phyloP scores from a whole-genome alignment of 2,113 vertebrate genomes.

The Morone saxatilis region DNA sequence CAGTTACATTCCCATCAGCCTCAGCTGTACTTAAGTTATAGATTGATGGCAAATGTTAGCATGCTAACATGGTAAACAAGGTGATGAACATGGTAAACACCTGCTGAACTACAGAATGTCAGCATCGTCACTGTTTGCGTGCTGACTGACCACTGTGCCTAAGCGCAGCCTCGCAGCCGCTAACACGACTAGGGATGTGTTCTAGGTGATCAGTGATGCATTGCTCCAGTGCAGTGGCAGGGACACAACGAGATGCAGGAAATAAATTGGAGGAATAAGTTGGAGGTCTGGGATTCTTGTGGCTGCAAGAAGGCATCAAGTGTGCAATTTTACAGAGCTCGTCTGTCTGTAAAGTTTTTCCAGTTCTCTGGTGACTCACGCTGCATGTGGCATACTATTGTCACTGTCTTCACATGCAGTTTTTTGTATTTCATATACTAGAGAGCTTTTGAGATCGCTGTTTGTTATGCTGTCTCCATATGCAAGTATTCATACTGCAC shows the following conservation, averaged over 20 bases:
- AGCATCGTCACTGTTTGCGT: too few relatives aligned
- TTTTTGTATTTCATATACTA: constrained; percentile 41
- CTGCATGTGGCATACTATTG: constrained; percentile 15
- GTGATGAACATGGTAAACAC: too few relatives aligned
- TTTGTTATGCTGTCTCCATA: constrained; percentile 50
- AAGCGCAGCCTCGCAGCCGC: not conserved
- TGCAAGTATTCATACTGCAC: constrained; percentile 53
- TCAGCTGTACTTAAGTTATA: too few relatives aligned
- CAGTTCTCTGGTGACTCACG: not conserved
- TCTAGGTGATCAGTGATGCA: not conserved
- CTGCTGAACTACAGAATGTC: too few relatives aligned
- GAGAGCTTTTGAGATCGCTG: constrained; percentile 29
- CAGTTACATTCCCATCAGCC: too few relatives aligned
- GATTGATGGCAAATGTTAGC: too few relatives aligned
- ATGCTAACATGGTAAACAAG: too few relatives aligned
- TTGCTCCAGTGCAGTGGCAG: constrained; percentile 3
- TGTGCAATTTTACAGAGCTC: not conserved
- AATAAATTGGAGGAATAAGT: too few relatives aligned
- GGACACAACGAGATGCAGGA: constrained; percentile 17
- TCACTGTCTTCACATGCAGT: constrained; percentile 29
- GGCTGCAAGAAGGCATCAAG: not conserved
- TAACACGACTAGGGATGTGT: not conserved
- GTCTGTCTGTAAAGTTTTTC: not conserved
- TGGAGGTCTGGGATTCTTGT: not conserved
- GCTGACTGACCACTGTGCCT: too few relatives aligned